These are phyloP conservation scores for Brachionus sp. DNA, from an alignment of 1,140 invertebrate genomes.

Conservation along the genomic window DNA sequence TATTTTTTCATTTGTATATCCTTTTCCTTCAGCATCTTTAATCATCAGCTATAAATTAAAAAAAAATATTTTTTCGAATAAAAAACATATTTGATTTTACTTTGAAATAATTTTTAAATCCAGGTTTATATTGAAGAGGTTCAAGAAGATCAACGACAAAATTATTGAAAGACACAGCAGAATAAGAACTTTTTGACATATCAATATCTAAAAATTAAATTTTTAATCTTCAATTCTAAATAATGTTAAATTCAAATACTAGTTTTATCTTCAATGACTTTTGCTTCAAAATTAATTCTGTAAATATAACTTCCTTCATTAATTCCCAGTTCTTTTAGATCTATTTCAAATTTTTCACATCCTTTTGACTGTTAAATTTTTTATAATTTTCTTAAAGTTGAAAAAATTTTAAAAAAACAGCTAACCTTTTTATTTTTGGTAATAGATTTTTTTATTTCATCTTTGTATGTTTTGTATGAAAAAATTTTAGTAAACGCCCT, in stretches of 20 bases:
- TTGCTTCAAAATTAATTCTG: slow-evolving; percentile 5
- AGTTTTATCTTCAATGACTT: slow-evolving; percentile 26
- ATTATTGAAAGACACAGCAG: neutral
- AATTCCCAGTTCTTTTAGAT: neutral
- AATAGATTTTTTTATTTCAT: neutral
- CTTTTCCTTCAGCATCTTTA: neutral
- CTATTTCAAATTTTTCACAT: neutral
- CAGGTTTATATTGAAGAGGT: slow-evolving; percentile 21
- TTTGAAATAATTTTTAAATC: slow-evolving; percentile 14
- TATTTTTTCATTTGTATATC: neutral
- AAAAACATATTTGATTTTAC: neutral
- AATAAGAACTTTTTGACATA: neutral
- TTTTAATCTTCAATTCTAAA: neutral
- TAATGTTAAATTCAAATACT: neutral
- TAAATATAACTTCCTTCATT: neutral
- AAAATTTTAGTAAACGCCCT: slow-evolving; percentile 10
- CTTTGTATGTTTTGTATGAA: neutral
- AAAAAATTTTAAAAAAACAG: neutral
- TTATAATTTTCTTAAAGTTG: neutral
- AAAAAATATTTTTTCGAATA: neutral
- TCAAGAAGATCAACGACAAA: neutral
- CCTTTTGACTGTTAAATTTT: neutral
- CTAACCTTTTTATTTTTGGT: neutral
- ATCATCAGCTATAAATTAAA: slow-evolving; percentile 17
- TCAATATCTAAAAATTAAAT: neutral